These are phyloP conservation scores for Amazona guildingii DNA, from an alignment of 2,113 vertebrate genomes.

Conservation along the genomic window DNA sequence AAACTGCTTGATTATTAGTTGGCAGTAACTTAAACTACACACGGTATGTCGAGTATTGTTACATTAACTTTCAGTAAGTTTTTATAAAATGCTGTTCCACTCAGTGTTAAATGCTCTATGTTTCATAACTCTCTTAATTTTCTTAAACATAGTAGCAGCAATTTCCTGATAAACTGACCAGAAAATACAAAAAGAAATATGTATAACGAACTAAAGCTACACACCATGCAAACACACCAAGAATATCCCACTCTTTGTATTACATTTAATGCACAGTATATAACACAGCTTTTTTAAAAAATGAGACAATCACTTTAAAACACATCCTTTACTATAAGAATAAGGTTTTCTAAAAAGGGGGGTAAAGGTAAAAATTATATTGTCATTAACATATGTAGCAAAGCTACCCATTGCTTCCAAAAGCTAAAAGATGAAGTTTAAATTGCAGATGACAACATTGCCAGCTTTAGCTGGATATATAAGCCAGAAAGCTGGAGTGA, in stretches of 20 bases:
- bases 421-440: not conserved
- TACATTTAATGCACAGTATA: not conserved
- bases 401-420: not conserved
- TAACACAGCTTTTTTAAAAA: not conserved
- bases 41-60: slow-evolving; percentile 65
- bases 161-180: slow-evolving; percentile 53
- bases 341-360: not conserved
- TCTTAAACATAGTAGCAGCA: slow-evolving; percentile 55
- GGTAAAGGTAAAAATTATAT: not conserved
- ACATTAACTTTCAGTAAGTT: slow-evolving; percentile 71
- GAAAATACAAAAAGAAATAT: slow-evolving; percentile 30
- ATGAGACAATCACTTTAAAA: not conserved
- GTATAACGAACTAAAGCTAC: slow-evolving; percentile 30
- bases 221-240: not conserved
- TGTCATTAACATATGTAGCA: not conserved
- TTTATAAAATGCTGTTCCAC: slow-evolving; percentile 71
- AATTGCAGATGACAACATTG: not conserved
- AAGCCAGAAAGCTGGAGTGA: not conserved
- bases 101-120: slow-evolving; percentile 68
- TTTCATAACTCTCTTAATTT: slow-evolving; percentile 69
- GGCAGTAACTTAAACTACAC: slow-evolving; percentile 63
- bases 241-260: not conserved
- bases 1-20: slow-evolving; percentile 68
- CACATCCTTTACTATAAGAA: not conserved
- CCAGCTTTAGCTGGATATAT: not conserved